These are phyloP conservation scores for Montipora cactus DNA, from an alignment of 64 coral and sea anemone species.

Conservation along the genomic window DNA sequence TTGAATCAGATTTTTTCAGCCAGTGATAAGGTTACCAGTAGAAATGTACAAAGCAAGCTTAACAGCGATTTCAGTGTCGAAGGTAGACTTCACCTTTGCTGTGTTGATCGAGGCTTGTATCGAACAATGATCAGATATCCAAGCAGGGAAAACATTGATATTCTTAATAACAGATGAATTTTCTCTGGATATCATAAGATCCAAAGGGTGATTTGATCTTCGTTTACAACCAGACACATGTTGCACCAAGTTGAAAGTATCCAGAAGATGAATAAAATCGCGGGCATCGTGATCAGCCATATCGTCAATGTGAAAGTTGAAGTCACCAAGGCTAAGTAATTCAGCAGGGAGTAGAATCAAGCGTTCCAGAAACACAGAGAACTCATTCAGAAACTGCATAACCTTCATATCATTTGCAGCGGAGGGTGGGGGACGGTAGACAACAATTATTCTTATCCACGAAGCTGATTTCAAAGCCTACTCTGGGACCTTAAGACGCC, in stretches of 20 bases:
- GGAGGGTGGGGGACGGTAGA: too few relatives aligned
- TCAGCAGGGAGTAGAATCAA: background rate
- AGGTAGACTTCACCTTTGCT: background rate
- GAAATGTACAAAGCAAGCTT: background rate
- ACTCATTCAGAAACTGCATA: constrained; percentile 3
- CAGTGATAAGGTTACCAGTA: background rate
- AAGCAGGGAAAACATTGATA: constrained; percentile 15
- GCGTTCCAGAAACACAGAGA: background rate
- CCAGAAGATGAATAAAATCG: constrained; percentile 2
- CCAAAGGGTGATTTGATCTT: background rate
- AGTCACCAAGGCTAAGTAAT: background rate
- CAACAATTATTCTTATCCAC: too few relatives aligned
- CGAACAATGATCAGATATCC: constrained; percentile 6
- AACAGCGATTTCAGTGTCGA: background rate
- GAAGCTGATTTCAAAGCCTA: too few relatives aligned
- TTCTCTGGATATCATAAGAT: constrained; percentile 24
- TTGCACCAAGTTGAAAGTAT: constrained; percentile 23
- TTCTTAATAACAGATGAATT: constrained; percentile 7
- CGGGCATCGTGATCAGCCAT: background rate
- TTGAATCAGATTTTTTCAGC: background rate
- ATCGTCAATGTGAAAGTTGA: too few relatives aligned
- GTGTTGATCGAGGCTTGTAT: background rate
- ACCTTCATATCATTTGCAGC: background rate
- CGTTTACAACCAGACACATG: constrained; percentile 7
- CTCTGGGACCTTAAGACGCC: too few relatives aligned